phyloP scores from a whole-genome alignment of 2,113 vertebrate species.

The Bubo bubo region DNA sequence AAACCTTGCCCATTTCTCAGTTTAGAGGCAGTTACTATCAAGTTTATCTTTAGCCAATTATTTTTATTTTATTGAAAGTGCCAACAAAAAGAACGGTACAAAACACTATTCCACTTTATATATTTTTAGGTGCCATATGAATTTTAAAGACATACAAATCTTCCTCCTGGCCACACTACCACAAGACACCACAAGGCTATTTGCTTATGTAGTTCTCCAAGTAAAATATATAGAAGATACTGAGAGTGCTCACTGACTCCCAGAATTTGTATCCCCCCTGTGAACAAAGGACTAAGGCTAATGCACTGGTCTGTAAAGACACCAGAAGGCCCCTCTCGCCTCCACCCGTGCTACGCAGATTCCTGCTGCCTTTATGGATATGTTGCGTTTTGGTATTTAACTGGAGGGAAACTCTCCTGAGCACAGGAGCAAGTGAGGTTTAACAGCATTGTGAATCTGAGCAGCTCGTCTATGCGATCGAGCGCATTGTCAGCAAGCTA shows the following conservation, averaged over 20 bases:
- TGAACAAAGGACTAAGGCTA: neutral
- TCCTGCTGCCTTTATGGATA: neutral
- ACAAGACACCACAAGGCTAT: neutral
- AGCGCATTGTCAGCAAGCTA: neutral
- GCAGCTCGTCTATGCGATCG: fast-evolving
- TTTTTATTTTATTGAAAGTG: neutral
- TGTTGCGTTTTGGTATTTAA: neutral
- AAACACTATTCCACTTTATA: neutral
- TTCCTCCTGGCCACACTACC: neutral
- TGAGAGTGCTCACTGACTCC: neutral
- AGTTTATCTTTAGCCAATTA: neutral
- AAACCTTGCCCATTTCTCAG: neutral
- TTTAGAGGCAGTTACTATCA: neutral
- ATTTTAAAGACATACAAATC: neutral
- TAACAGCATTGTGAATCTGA: neutral
- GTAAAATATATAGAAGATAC: neutral
- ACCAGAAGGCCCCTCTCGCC: neutral
- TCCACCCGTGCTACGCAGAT: neutral
- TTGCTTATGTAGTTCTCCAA: neutral
- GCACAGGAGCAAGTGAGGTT: fast-evolving
- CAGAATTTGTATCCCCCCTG: neutral
- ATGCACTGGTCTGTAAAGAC: neutral
- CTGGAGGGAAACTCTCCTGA: neutral
- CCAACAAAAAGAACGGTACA: neutral
- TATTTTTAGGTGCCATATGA: neutral